Evolutionary conservation across 2,797 vertebrate species (phyloP), one percentile per base, ranked within the genome.

Genomic region (Coranthus polyacanthus): DNA sequence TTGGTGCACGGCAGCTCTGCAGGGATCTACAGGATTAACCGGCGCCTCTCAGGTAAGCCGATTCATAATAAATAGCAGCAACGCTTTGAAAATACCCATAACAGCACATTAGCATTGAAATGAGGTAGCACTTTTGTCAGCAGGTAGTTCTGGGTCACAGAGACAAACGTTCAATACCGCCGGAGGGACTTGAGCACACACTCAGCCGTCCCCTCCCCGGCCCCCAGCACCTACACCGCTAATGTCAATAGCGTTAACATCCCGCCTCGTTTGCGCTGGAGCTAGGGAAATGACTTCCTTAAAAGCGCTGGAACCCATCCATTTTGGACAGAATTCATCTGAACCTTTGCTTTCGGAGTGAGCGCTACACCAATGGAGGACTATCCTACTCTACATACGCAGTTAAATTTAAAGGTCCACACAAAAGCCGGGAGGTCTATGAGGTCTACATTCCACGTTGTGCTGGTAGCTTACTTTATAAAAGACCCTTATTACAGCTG

Each of bases 31-130:
- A 24, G 87, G 91, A 90, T 92, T 91, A 92, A 81, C 71, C 8
- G 54, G 18, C 7, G 44, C 78, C 83, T 84, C 86, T 74, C 58
- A 87, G 88, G 82, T 86, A 83, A 88, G 61, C 79, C 66, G 82
- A 85, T 82, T 90, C 86, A 88, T 88, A 88, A 89, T 88, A 89
- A 90, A 90, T 73, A 83, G 88, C 78, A 66, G 77, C 47, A 6
- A 63, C 1, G 49, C 81, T 87, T 79, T 72, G 73, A 81, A 89
- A 89, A 88, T 36, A 80, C 60, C 81, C 81, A 68, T 72, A 82
- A 86, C 68, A 34, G 60, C 63, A 61, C 78, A 91, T 92, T 91
- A 92, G 87, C 81, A 89, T 90, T 87, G 88, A 92, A 90, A 89
- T 87, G 83, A 91, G 82, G 78, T 16, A 49, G 66, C 68, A 37